Evolutionary conservation across 53 echinoderm and acorn worm genomes (phyloP), one percentile per base, ranked within the genome.

Genomic region (Hippasteria phrygiana): DNA sequence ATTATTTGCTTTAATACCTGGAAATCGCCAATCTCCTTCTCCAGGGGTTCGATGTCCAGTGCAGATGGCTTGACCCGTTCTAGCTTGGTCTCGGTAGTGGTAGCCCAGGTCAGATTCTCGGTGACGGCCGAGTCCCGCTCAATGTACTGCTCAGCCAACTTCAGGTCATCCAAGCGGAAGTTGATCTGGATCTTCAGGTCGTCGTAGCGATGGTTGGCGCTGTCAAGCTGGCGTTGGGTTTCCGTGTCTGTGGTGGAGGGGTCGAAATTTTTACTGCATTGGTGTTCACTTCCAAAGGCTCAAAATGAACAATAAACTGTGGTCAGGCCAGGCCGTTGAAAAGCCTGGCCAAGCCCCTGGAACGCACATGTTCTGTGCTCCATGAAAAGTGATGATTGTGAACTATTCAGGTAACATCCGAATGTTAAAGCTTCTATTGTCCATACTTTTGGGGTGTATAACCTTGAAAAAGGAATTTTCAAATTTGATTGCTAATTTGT

Each of bases 61-160:
- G 91, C 83, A 22, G 73, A 59, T 9, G 97, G 97, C 66, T 90
- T 92, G 3, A 43, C 55, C 42, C 80, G 78, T 46, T 92, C 62
- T 0, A 97, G 88, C 37, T 92, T 92, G 24, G 87, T 62, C 73
- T 93, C 92, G 35, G 89, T 97, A 16, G 87, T 84, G 28, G 85
- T 92, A 42, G 88, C 97, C 97, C 97, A 97, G 74, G 73, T 88
- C 62, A 93, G 40, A 39, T 95, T 87, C 43, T 93, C 91, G 1
- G 87, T 93, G 33, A 99, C 94, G 55, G 66, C 91, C 3, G 67
- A 67, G 54, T 96, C 93, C 24, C 93, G 90, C 53, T 93, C 94
- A 17, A 99, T 94, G 93, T 93, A 94, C 89, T 99, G 96, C 77
- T 94, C 89, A 54, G 90, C 94, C 71, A 96, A 91, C 42, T 91